Conservation (phyloP, 2,888 invertebrate genomes). For the Gryllus longicercus region DNA sequence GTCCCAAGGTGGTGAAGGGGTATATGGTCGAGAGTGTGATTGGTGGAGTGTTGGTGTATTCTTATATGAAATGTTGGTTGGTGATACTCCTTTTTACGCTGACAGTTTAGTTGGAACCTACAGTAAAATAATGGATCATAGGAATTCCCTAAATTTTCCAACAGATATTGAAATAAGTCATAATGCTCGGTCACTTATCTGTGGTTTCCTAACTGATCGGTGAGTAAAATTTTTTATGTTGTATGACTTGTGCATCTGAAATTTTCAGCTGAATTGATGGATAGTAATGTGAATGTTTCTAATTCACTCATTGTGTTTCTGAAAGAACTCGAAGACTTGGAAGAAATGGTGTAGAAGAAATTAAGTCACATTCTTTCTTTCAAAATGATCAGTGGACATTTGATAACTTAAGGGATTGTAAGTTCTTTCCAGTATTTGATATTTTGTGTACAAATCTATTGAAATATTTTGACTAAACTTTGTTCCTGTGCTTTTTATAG, state of each 20-base stretch:
- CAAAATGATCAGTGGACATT: constrained; percentile 97
- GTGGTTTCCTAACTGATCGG: constrained; percentile 91
- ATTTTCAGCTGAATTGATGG: not conserved
- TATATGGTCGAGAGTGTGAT: constrained; percentile 96
- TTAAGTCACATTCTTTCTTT: constrained; percentile 93
- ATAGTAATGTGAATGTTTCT: not conserved
- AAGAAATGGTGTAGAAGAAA: constrained; percentile 88
- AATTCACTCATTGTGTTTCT: not conserved
- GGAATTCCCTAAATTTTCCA: constrained; percentile 92
- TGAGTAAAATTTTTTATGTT: constrained; percentile 39
- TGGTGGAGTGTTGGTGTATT: constrained; percentile 99
- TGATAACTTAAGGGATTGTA: constrained; percentile 86
- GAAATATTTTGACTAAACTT: no score
- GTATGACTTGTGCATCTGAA: not conserved
- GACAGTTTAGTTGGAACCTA: constrained; percentile 98
- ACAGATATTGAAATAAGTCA: constrained; percentile 91
- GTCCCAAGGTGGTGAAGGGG: constrained; percentile 88
- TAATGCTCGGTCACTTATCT: constrained; percentile 82
- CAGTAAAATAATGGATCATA: constrained; percentile 98
- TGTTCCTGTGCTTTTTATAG: constrained; percentile 39
- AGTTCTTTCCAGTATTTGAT: constrained; percentile 39
- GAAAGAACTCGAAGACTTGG: constrained; percentile 74
- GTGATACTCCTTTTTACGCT: constrained; percentile 96
- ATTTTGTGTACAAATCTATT: not conserved
- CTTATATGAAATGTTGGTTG: constrained; percentile 97